Evolutionary conservation across 2,797 vertebrate genomes (phyloP), one percentile per base, ranked within the genome.

Genomic region (Setipinna tenuifilis): DNA sequence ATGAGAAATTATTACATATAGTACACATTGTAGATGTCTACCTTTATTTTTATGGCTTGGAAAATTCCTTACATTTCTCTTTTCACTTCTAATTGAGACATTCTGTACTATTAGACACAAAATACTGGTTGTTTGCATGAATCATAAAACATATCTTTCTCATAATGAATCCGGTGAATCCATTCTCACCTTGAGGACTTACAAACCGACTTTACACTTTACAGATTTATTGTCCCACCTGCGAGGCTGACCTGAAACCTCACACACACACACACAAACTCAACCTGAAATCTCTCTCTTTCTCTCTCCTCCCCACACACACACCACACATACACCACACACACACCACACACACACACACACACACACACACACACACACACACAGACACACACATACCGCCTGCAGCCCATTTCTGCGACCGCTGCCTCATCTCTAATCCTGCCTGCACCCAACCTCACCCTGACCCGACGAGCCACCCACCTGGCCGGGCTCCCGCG

Each of bases 351-450:
- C 28, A 48, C 35, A 14, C 23, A 31, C 44, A 41, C 75, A 10
- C 31, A 46, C 7, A 16, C 62, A 61, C 82, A n/a, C 83, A 84
- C 23, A 62, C 83, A 3, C 4, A 19, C 83, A 81, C 80, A 17
- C 31, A 81, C 80, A 41, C 80, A 81, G 0, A 71, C n/a, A n/a
- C 23, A 75, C 35, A 35, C 50, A 54, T 7, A 54, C 50, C 50
- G 50, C 50, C 50, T 54, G 50, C 50, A 54, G 50, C 50, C 50
- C n/a, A 75, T 14, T 16, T 46, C n/a, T 5, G 21, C 21, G 25
- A 28, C 25, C 19, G 19, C 25, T n/a, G 25, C n/a, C 50, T 54
- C 50, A 54, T 54, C 50, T 54, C 50, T 54, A 54, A 54, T 54
- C 50, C 50, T 54, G 50, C 14, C 71, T 44, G 31, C 71, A 78